Percentiles rank a stretch among this genome's conserved stretches.
Evolutionary conservation across 2,888 invertebrate species (phyloP).

Genomic region (Cephus rjabovi): DNA sequence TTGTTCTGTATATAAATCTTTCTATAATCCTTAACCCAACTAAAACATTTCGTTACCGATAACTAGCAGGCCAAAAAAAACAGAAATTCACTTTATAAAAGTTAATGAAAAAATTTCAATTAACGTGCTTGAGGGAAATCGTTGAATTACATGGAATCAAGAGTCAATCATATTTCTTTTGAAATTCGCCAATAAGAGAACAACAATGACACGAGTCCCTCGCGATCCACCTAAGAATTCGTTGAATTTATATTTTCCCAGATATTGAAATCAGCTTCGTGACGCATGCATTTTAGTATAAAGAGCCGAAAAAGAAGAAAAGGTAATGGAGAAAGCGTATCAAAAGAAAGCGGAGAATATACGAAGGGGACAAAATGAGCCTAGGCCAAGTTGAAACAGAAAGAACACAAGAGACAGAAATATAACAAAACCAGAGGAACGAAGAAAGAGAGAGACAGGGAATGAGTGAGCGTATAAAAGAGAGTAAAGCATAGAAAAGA

Average conservation of each 20-base stretch:
- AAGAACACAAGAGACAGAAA: constrained; percentile 29
- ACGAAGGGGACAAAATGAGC: constrained; percentile 3
- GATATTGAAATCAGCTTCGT: constrained; percentile 26
- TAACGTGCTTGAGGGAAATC: too few species aligned
- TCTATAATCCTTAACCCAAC: too few species aligned
- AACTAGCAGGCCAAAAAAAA: too few species aligned
- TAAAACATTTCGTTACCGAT: too few species aligned
- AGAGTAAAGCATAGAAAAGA: constrained; percentile 7
- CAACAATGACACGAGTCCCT: not conserved
- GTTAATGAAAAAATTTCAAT: too few species aligned
- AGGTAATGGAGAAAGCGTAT: not conserved
- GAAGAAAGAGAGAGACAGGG: constrained; percentile 24
- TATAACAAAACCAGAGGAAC: constrained; percentile 11
- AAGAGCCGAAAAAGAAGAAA: not conserved
- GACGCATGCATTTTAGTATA: constrained; percentile 4
- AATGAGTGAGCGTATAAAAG: constrained; percentile 22
- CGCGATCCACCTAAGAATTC: constrained; percentile 22
- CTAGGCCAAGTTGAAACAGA: constrained; percentile 1
- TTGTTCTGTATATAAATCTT: too few species aligned
- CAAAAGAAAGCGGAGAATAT: constrained; percentile 8
- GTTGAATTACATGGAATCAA: too few species aligned
- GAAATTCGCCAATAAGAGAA: not conserved
- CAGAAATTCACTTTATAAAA: too few species aligned
- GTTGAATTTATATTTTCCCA: constrained; percentile 29
- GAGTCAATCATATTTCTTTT: not conserved